These are phyloP conservation scores for Diorhabda carinulata DNA, from an alignment of 1,140 invertebrate species.

Conservation along the genomic window DNA sequence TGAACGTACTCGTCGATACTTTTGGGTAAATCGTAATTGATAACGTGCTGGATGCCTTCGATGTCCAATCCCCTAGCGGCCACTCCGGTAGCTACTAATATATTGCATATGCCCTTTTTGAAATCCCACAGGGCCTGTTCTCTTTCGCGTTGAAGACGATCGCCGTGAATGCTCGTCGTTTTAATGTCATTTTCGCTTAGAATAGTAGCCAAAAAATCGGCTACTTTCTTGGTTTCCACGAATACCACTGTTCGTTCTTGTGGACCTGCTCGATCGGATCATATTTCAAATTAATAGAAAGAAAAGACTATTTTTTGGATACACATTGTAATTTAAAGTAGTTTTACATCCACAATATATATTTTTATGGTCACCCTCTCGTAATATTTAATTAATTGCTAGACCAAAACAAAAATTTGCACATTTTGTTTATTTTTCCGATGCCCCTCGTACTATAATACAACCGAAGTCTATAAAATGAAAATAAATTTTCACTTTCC, in stretches of 20 bases:
- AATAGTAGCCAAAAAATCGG: constrained; percentile 79
- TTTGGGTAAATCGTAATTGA: constrained; percentile 89
- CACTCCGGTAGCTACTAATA: constrained; percentile 91
- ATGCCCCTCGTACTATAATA: too few relatives aligned
- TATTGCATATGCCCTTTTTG: constrained; percentile 64
- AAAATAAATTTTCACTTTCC: too few relatives aligned
- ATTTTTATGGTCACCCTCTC: too few relatives aligned
- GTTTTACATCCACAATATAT: too few relatives aligned
- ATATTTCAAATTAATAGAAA: too few relatives aligned
- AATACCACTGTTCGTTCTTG: constrained; percentile 75
- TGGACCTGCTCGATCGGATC: not conserved
- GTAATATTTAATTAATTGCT: too few relatives aligned
- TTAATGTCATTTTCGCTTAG: constrained; percentile 54
- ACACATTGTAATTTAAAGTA: too few relatives aligned
- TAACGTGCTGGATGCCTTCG: constrained; percentile 65
- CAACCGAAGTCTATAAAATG: too few relatives aligned
- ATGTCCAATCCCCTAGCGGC: constrained; percentile 75
- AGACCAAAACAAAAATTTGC: too few relatives aligned
- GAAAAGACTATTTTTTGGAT: too few relatives aligned
- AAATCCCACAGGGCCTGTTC: constrained; percentile 86
- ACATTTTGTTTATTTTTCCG: too few relatives aligned
- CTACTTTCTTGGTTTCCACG: constrained; percentile 82
- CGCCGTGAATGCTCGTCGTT: constrained; percentile 91
- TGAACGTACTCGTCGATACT: constrained; percentile 92
- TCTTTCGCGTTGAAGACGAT: constrained; percentile 81